Evolutionary conservation across 2,888 invertebrate genomes (phyloP).

Genomic region (Macrophya alboannulata): DNA sequence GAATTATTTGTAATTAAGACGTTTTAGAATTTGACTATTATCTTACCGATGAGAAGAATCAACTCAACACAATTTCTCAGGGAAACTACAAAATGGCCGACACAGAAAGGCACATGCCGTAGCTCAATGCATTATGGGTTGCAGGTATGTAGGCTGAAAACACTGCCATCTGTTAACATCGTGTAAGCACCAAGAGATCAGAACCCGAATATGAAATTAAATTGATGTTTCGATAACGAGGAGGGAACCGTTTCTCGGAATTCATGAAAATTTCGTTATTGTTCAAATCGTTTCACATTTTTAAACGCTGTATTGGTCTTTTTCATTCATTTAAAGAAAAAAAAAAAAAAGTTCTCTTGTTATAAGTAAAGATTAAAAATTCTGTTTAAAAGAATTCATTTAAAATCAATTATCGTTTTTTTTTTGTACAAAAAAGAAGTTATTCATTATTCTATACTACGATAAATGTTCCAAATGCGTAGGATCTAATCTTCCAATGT

Average conservation of each 20-base stretch:
- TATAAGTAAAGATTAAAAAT: not conserved
- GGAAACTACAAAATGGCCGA: conserved; percentile 87
- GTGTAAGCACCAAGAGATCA: not conserved
- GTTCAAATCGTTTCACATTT: conserved; percentile 1
- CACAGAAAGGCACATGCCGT: conserved; percentile 86
- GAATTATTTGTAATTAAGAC: conserved; percentile 54
- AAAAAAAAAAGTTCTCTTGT: not conserved
- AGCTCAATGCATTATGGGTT: conserved; percentile 81
- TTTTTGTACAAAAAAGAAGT: not conserved
- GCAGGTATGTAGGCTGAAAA: conserved; percentile 63
- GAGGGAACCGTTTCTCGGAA: not conserved
- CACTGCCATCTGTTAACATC: conserved; percentile 60
- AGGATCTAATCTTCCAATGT: not conserved
- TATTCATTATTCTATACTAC: not conserved
- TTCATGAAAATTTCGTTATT: not conserved
- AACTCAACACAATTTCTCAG: conserved; percentile 85
- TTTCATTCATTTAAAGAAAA: not conserved
- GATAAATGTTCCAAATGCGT: conserved; percentile 9
- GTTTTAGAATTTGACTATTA: conserved; percentile 56
- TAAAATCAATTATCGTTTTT: not conserved
- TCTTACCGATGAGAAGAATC: conserved; percentile 85
- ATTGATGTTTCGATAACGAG: not conserved
- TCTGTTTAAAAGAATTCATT: not conserved
- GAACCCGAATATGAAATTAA: conserved; percentile 44
- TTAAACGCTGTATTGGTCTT: not conserved